Base-by-base conservation (phyloP, 2,888 invertebrate species). In the Pteria penguin region DNA sequence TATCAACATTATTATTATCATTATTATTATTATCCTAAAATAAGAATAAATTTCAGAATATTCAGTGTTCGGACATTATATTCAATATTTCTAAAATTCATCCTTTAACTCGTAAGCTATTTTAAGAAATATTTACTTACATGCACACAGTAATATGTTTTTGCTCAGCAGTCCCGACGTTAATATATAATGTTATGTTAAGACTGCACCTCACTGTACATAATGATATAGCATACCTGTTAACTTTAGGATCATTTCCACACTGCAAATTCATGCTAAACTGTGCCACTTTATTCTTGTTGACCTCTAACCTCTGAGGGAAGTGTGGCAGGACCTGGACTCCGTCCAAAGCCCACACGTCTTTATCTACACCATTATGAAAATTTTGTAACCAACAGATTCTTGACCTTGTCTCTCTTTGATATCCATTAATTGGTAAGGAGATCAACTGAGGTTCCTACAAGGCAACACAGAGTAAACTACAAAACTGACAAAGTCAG, bases 381-480 rank as follows among this genome's bases (percentile, higher is more conserved):
- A 81, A 85, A 71, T 90, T 90, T 85, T 92, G 91, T 27, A 86
- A 82, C 91, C 91, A 91, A 79, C 92, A 92, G 61, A 92, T 84
- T 27, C 84, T 76, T 1, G 85, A 82, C 32, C 76, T 66, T 0
- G 62, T n/a, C 8, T 83, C 77, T 74, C 85, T 82, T 4, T 86
- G 83, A 27, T 80, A 71, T 2, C 82, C 81, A 2, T 78, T 81
- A 33, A 91, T 77, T 18, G 89, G 85, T 2, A 90, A 18, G 0
- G 89, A 89, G 4, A 90, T 86, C 24, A 88, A 75, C 31, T 73
- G 76, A 2, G 90, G 84, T 54, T 85, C 85, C 91, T 90, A 52
- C 22, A 32, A 36, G 14, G 32, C 14, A 11, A 18, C 18, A 45
- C 18, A 45, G 18, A 45, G 45, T 45, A 45, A 14, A 18, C n/a